A percentile compares a stretch with the other conserved stretches of the same genome.
Conservation (phyloP, 2,888 invertebrate species). For the Auanema freiburgensis region DNA sequence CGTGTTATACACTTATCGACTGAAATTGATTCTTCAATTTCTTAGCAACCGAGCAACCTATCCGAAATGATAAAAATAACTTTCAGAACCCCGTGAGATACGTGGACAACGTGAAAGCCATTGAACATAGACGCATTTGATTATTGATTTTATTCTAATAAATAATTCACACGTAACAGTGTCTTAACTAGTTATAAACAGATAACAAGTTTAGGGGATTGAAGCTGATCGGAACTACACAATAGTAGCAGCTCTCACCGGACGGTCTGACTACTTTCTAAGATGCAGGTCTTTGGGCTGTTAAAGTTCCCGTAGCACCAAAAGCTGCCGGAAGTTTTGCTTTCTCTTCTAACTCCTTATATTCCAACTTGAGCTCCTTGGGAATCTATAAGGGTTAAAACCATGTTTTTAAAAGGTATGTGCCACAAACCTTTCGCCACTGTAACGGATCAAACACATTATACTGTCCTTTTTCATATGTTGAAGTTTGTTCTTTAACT, state of each 20-base stretch:
- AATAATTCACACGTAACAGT: too few relatives aligned
- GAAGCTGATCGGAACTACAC: constrained; percentile 4
- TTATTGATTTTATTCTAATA: too few relatives aligned
- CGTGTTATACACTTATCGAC: too few relatives aligned
- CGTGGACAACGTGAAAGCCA: too few relatives aligned
- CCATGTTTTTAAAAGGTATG: background rate
- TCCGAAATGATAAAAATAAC: too few relatives aligned
- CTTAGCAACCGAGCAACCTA: too few relatives aligned
- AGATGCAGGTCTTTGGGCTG: constrained; percentile 14
- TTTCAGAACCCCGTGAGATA: too few relatives aligned
- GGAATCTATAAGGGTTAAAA: constrained; percentile 65
- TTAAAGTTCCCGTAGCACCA: background rate
- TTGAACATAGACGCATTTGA: too few relatives aligned
- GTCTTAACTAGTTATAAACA: too few relatives aligned
- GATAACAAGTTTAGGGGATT: too few relatives aligned
- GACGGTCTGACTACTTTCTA: constrained; percentile 17
- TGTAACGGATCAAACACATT: constrained; percentile 98
- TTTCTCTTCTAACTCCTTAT: constrained; percentile 94
- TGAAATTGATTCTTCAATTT: too few relatives aligned
- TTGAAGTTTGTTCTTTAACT: constrained; percentile 81
- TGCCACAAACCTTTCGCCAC: constrained; percentile 84
- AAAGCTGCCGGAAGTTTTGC: constrained; percentile 68
- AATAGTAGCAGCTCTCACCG: constrained; percentile 6
- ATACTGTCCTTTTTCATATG: constrained; percentile 97
- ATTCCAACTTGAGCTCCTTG: constrained; percentile 97